Conservation (phyloP, 2,113 vertebrate genomes). For the Menidia beryllina region DNA sequence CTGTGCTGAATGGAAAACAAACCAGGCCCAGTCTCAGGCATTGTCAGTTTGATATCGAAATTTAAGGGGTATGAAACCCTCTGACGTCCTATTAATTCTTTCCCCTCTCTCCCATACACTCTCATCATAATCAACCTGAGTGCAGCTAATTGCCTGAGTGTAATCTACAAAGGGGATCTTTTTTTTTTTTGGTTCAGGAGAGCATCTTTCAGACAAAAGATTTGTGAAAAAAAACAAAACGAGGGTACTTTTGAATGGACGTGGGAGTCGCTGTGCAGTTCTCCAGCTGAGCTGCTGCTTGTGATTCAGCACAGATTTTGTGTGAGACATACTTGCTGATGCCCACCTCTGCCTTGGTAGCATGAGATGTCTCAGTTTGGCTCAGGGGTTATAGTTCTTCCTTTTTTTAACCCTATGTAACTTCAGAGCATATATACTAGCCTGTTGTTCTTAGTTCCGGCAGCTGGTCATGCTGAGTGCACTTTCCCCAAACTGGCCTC, state of each 20-base stretch:
- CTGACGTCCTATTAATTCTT: slow-evolving; percentile 32
- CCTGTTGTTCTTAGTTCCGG: slow-evolving; percentile 60
- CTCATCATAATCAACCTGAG: slow-evolving; percentile 24
- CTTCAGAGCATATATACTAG: slow-evolving; percentile 16
- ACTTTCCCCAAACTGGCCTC: slow-evolving; percentile 67
- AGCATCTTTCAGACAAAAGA: background rate
- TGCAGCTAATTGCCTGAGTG: background rate
- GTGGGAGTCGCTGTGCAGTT: background rate
- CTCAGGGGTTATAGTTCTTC: slow-evolving; percentile 1
- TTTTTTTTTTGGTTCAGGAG: background rate
- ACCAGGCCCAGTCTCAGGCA: slow-evolving; percentile 1
- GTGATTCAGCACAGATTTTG: slow-evolving; percentile 51
- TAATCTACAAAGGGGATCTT: background rate
- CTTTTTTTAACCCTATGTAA: slow-evolving; percentile 28
- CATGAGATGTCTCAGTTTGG: slow-evolving; percentile 36
- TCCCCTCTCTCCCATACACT: slow-evolving; percentile 10
- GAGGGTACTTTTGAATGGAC: background rate
- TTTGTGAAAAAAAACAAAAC: background rate
- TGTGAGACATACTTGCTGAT: slow-evolving; percentile 48
- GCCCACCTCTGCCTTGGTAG: slow-evolving; percentile 54
- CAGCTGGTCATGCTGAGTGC: slow-evolving; percentile 54
- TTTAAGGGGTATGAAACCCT: slow-evolving; percentile 35
- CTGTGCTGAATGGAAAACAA: slow-evolving; percentile 10
- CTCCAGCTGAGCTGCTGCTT: slow-evolving; percentile 4
- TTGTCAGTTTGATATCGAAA: slow-evolving; percentile 16